These are phyloP conservation scores for Nezara viridula DNA, from an alignment of 2,888 invertebrate genomes.

Conservation along the genomic window DNA sequence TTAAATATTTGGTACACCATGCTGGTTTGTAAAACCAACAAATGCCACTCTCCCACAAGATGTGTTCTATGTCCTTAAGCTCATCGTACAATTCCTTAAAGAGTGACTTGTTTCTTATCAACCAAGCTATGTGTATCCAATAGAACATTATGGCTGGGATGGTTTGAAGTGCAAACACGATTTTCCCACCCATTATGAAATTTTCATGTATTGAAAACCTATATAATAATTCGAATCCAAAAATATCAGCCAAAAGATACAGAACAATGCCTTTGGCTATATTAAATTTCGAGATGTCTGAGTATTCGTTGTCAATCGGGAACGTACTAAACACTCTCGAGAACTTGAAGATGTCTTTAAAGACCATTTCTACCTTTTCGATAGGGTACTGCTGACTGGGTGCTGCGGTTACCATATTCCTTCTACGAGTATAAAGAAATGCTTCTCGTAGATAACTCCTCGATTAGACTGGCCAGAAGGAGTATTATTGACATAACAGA, in stretches of 20 bases:
- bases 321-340: not conserved
- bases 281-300: not conserved
- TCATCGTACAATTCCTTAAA: not conserved
- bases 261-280: not conserved
- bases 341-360: not conserved
- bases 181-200: not conserved
- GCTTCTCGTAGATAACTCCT: too few species aligned
- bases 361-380: not conserved
- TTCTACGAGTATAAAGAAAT: too few species aligned
- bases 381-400: too few species aligned
- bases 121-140: not conserved
- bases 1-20: not conserved
- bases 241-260: not conserved
- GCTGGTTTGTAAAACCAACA: not conserved
- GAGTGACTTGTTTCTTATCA: not conserved
- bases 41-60: not conserved
- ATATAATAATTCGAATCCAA: not conserved
- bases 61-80: not conserved
- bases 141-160: not conserved
- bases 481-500: too few species aligned
- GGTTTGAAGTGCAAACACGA: not conserved
- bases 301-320: not conserved
- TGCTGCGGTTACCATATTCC: too few species aligned
- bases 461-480: too few species aligned
- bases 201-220: not conserved